Evolutionary conservation across 2,797 vertebrate genomes (phyloP), one percentile per base, ranked within the genome.

Genomic region (Alosa sapidissima): DNA sequence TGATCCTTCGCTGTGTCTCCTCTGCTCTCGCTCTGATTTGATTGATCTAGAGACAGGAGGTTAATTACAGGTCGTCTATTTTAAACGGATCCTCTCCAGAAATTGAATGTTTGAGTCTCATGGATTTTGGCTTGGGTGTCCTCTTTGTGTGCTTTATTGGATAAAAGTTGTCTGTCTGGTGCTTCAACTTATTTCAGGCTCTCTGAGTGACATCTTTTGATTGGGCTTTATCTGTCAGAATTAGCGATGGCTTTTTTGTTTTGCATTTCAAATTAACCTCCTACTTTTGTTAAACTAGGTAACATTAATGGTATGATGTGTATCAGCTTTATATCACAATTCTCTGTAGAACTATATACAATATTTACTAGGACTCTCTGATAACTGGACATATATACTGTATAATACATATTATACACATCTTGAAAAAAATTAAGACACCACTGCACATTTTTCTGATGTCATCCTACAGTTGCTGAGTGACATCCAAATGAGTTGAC

Each of bases 11-110:
- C 36, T 78, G 72, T 78, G 72, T 78, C 72, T 78, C 72, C 47
- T 78, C 72, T 78, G 41, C 72, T 78, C 72, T 78, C 65, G 5
- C 72, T 78, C 72, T 78, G 72, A 78, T 78, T 78, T 78, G 72
- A 78, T 78, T 78, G 72, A 78, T 78, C 72, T 78, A 49, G 54
- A 81, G 78, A 81, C 55, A 51, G 82, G 60, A 81, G 85, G 75
- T 84, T 81, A 83, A 83, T 78, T 75, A 55, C 68, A 33, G 86
- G 86, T 65, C 78, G 48, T 58, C 60, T 82, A 49, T 68, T 85
- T 85, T 82, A 72, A 65, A 41, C 72, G 72, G 72, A 78, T 78
- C 72, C 36, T 78, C 72, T 78, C 72, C 72, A 78, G 72, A 78
- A 78, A 78, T 78, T 78, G 72, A 78, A 78, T 78, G 72, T 78